A percentile compares a stretch with the other conserved stretches of the same genome.
Evolutionary conservation across 2,797 vertebrate genomes (phyloP).

Genomic region (Argya squamiceps): DNA sequence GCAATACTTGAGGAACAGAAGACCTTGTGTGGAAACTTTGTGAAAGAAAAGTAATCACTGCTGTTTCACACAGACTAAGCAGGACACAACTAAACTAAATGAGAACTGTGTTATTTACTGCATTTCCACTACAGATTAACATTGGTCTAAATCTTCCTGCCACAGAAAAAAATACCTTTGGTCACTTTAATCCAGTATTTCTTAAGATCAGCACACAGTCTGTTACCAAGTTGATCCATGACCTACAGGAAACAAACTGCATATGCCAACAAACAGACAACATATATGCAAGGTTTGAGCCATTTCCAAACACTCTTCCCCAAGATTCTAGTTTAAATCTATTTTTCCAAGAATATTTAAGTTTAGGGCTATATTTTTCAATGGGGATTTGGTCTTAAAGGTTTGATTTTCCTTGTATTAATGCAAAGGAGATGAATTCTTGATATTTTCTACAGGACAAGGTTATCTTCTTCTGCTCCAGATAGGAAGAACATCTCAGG

Average conservation of each 20-base stretch:
- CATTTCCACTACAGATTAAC: background rate
- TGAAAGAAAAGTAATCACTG: background rate
- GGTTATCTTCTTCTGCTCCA: background rate
- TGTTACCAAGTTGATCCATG: background rate
- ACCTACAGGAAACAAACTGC: background rate
- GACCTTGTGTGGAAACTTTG: background rate
- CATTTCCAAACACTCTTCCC: background rate
- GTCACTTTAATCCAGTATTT: background rate
- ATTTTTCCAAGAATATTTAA: background rate
- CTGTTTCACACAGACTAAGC: background rate
- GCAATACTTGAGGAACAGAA: background rate
- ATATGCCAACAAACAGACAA: background rate
- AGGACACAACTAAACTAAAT: background rate
- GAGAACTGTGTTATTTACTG: background rate
- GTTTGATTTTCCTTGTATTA: background rate
- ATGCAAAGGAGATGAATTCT: background rate
- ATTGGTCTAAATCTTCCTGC: background rate
- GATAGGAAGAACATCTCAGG: background rate
- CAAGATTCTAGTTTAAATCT: background rate
- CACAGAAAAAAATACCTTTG: background rate
- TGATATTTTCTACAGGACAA: background rate
- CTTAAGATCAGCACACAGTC: background rate
- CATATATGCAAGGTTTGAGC: background rate
- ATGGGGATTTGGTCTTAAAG: background rate
- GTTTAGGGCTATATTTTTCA: background rate